phyloP scores from a whole-genome alignment of 2,888 invertebrate species.

The Diabrotica balteata region DNA sequence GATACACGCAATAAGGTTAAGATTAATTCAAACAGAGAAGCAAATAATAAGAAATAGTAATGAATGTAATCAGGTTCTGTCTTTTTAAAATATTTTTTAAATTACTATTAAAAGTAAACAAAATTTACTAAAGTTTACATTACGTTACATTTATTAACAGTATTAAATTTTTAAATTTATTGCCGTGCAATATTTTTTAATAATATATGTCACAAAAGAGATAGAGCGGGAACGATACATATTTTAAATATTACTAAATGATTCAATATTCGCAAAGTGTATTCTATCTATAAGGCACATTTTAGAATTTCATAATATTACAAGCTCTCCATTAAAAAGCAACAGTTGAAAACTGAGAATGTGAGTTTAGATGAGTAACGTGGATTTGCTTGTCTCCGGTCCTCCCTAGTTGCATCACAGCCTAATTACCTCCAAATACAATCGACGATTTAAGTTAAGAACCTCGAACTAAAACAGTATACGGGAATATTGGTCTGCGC shows the following conservation, averaged over 20 bases:
- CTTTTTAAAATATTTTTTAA: too few relatives aligned
- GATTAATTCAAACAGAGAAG: too few relatives aligned
- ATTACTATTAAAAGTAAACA: too few relatives aligned
- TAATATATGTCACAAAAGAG: too few relatives aligned
- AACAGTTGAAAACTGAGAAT: constrained; percentile 32
- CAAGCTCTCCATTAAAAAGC: constrained; percentile 29
- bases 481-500: constrained; percentile 30
- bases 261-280: constrained; percentile 8
- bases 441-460: constrained; percentile 30
- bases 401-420: constrained; percentile 26
- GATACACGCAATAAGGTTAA: too few relatives aligned
- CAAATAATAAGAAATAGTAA: too few relatives aligned
- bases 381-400: background rate
- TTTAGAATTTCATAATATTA: constrained; percentile 24
- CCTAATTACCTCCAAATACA: constrained; percentile 37
- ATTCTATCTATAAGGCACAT: constrained; percentile 8
- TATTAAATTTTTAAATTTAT: too few relatives aligned
- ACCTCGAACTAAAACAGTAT: constrained; percentile 25
- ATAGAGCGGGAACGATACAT: too few relatives aligned
- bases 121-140: too few relatives aligned
- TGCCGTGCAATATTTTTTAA: too few relatives aligned
- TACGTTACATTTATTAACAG: too few relatives aligned
- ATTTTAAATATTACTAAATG: background rate
- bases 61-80: too few relatives aligned
- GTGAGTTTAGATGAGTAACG: constrained; percentile 13